Percentiles rank a stretch among this genome's conserved stretches.
These are phyloP conservation scores for Crotalus tigris DNA, from an alignment of 2,113 vertebrate genomes.

Conservation along the genomic window DNA sequence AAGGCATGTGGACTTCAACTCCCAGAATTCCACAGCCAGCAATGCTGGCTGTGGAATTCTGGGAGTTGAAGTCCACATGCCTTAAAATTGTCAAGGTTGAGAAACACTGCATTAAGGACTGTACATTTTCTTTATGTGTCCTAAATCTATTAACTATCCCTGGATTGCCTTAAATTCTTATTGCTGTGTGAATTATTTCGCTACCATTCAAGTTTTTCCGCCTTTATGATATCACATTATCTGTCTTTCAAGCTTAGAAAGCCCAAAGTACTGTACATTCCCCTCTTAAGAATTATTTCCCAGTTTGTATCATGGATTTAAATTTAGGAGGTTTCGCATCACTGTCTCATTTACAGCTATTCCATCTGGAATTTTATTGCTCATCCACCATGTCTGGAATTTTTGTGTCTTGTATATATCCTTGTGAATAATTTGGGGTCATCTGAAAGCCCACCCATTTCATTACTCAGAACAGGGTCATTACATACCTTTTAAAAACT, in stretches of 20 bases:
- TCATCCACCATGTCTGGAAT: background rate
- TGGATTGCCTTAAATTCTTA: background rate
- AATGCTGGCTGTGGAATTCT: no score
- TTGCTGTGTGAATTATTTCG: background rate
- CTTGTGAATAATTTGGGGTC: background rate
- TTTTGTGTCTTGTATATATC: background rate
- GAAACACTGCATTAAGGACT: background rate
- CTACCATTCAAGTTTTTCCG: background rate
- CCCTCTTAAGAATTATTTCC: background rate
- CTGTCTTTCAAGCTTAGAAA: background rate
- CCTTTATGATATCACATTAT: background rate
- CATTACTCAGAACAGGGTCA: fast-evolving
- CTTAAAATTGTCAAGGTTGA: no score
- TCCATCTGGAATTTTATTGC: background rate
- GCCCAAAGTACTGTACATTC: no score
- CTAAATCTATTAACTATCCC: background rate
- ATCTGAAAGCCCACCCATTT: background rate
- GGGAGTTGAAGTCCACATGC: no score
- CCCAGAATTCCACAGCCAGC: no score
- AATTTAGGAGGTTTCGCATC: background rate
- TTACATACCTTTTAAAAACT: background rate
- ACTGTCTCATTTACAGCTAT: background rate
- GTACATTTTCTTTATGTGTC: background rate
- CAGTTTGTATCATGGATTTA: background rate
- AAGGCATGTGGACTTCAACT: no score